Conservation (phyloP, 2,888 invertebrate species). For the Lingula anatina region DNA sequence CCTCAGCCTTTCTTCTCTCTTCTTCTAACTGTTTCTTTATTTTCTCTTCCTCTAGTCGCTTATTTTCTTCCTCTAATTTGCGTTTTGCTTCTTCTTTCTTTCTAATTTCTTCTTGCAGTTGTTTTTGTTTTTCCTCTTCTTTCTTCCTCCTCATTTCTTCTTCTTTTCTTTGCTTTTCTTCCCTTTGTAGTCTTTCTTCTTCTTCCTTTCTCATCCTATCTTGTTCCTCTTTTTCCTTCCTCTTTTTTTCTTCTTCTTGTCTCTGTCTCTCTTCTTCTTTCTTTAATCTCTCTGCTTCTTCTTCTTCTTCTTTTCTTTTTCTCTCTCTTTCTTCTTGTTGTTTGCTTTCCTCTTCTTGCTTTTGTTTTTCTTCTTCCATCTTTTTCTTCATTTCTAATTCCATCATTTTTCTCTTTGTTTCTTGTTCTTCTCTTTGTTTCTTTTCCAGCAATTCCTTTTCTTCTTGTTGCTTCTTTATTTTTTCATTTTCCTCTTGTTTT, state of each 20-base stretch:
- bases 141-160: constrained; percentile 12
- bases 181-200: constrained; percentile 14
- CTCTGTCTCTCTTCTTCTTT: constrained; percentile 1
- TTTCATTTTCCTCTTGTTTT: not conserved
- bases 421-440: constrained; percentile 2
- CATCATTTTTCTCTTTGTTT: constrained; percentile 3
- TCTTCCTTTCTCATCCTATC: constrained; percentile 12
- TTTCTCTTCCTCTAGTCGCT: not conserved
- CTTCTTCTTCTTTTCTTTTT: not conserved
- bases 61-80: constrained; percentile 1
- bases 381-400: not conserved
- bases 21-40: not conserved
- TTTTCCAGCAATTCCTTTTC: not conserved
- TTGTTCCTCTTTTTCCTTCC: constrained; percentile 8
- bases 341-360: constrained; percentile 2
- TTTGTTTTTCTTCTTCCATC: not conserved
- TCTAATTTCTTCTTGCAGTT: constrained; percentile 2
- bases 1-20: constrained; percentile 1
- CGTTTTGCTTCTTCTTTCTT: constrained; percentile 5
- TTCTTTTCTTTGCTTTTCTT: constrained; percentile 14
- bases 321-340: constrained; percentile 2
- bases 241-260: constrained; percentile 5
- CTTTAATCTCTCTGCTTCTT: not conserved
- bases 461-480: not conserved
- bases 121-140: constrained; percentile 12